A percentile compares a stretch with the other conserved stretches of the same genome.
phyloP scores from a whole-genome alignment of 1,140 invertebrate genomes.

The Anastatus disparis region DNA sequence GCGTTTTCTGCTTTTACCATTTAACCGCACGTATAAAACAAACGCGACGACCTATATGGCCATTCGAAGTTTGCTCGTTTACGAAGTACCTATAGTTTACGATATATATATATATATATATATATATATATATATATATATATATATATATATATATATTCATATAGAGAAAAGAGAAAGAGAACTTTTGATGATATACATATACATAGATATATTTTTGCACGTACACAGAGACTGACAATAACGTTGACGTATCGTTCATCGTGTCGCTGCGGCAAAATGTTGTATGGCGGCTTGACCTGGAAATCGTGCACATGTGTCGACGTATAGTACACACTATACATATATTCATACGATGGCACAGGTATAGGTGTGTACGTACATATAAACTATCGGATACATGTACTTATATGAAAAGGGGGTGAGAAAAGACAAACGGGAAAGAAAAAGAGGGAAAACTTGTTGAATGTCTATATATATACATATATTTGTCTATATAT shows the following conservation, averaged over 20 bases:
- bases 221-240: no score
- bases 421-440: background rate
- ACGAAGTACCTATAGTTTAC: background rate
- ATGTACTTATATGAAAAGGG: no score
- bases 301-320: conserved; percentile 4
- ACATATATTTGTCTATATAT: no score
- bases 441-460: conserved; percentile 20
- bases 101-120: no score
- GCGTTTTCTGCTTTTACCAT: no score
- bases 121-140: no score
- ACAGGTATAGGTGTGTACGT: background rate
- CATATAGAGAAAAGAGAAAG: background rate
- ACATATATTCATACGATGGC: background rate
- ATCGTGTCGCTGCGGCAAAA: background rate
- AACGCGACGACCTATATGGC: background rate
- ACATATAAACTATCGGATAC: background rate
- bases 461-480: conserved; percentile 33
- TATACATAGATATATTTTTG: no score
- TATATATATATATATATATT: no score
- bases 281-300: background rate
- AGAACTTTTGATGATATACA: background rate
- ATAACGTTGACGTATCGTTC: no score
- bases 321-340: no score
- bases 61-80: background rate
- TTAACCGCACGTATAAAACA: no score